Percentiles rank a stretch among this genome's conserved stretches.
Conservation (phyloP, 2,888 invertebrate genomes). For the Tanypteryx hageni region DNA sequence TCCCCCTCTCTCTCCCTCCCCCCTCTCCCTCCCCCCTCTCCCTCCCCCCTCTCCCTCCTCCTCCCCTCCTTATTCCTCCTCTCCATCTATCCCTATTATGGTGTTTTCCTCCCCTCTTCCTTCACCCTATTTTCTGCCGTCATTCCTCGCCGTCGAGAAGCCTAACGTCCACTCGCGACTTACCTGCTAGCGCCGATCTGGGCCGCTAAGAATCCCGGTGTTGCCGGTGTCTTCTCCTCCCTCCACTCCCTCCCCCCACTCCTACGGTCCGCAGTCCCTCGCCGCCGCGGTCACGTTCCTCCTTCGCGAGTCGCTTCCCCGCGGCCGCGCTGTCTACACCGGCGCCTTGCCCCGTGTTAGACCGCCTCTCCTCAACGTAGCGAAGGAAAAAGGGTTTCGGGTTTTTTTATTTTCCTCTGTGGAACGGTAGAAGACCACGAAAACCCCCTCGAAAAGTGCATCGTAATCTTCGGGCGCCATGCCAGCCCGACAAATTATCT, state of each 20-base stretch:
- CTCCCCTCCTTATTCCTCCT: neutral
- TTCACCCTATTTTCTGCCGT: neutral
- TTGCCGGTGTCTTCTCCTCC: neutral
- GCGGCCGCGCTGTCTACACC: neutral
- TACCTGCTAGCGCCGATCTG: neutral
- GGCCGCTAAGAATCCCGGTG: conserved; percentile 24
- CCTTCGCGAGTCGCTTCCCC: neutral
- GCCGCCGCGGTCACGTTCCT: neutral
- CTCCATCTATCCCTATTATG: neutral
- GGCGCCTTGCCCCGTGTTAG: neutral
- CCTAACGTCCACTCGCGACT: neutral
- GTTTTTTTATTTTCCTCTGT: no score
- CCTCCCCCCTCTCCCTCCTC: neutral
- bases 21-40: neutral
- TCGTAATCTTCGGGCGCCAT: no score
- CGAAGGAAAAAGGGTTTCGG: neutral
- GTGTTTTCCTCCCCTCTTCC: neutral
- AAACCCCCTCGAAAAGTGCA: no score
- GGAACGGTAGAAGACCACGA: no score
- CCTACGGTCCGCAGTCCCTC: neutral
- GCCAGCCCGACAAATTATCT: no score
- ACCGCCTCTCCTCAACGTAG: neutral
- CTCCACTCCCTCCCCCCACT: neutral
- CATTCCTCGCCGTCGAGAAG: neutral
- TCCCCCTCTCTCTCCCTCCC: neutral